Evolutionary conservation across 2,797 vertebrate genomes (phyloP), one percentile per base, ranked within the genome.

Genomic region (Catostomus latipinnis): DNA sequence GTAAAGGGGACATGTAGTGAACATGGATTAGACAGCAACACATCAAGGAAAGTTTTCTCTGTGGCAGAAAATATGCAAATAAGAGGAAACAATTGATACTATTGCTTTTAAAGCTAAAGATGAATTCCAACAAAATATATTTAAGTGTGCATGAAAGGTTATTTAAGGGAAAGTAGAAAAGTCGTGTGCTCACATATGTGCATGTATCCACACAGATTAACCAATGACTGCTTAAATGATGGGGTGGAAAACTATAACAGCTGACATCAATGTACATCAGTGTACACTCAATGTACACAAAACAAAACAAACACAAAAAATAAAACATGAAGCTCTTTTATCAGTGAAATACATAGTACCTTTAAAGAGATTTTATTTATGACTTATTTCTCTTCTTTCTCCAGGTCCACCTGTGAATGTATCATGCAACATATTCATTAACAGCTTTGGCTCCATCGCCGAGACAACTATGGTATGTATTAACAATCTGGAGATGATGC

Each of bases 401-500:
- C 9, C 90, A 99, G 97, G 97, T 73, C 96, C 97, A 89, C 94
- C 97, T 46, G 97, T 99, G 83, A 99, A 99, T 82, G 97, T 99
- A 65, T 96, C 96, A 60, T 99, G 97, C 89, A 98, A 98, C 92
- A 99, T 99, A 88, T 99, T 98, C 91, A 98, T 99, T 92, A 99
- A 99, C 94, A 98, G 97, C 89, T 99, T 99, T 83, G 97, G 97
- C 71, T 99, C 97, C 83, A 98, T 99, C 62, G 97, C 97, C 65
- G 97, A 99, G 90, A 98, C 97, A 4, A 99, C 97, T 46, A 99
- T 99, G 98, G 97, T 99, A 93, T 89, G 95, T 89, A 83, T 81
- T 71, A 13, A 58, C 11, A 65, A 46, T 62, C 12, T 4, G 8
- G n/a, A 13, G 46, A 73, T 22, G 22, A 71, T 76, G 14, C 13